phyloP scores from a whole-genome alignment of 2,888 invertebrate species.

The Brachyopa scutellaris region DNA sequence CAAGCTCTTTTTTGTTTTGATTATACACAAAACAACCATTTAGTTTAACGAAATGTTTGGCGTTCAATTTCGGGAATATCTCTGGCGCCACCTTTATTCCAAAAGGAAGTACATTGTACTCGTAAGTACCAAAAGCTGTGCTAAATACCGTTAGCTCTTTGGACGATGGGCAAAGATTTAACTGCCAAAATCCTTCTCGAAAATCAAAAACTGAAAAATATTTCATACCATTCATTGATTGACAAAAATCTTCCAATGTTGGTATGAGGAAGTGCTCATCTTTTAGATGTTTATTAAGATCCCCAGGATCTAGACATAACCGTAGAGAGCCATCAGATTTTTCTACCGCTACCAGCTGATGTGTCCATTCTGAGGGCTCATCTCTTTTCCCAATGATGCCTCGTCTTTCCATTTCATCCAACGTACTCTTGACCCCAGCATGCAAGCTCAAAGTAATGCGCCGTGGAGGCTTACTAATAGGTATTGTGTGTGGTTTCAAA shows the following conservation, averaged over 20 bases:
- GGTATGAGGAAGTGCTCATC: constrained; percentile 72
- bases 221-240: constrained; percentile 67
- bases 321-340: constrained; percentile 71
- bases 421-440: background rate
- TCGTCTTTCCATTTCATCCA: background rate
- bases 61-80: constrained; percentile 26
- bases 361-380: constrained; percentile 20
- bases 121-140: constrained; percentile 24
- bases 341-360: constrained; percentile 32
- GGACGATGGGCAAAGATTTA: constrained; percentile 74
- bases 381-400: background rate
- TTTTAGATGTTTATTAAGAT: constrained; percentile 72
- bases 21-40: constrained; percentile 15
- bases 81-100: constrained; percentile 35
- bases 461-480: constrained; percentile 6
- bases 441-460: background rate
- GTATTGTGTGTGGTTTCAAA: constrained; percentile 1
- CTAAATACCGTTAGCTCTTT: constrained; percentile 75
- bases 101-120: constrained; percentile 24
- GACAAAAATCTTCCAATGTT: constrained; percentile 72
- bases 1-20: constrained; percentile 61
- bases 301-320: constrained; percentile 75
- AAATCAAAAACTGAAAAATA: constrained; percentile 74
- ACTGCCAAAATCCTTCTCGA: constrained; percentile 70
- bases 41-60: constrained; percentile 26